Evolutionary conservation across 2,113 vertebrate genomes (phyloP).

Genomic region (Bungarus multicinctus): DNA sequence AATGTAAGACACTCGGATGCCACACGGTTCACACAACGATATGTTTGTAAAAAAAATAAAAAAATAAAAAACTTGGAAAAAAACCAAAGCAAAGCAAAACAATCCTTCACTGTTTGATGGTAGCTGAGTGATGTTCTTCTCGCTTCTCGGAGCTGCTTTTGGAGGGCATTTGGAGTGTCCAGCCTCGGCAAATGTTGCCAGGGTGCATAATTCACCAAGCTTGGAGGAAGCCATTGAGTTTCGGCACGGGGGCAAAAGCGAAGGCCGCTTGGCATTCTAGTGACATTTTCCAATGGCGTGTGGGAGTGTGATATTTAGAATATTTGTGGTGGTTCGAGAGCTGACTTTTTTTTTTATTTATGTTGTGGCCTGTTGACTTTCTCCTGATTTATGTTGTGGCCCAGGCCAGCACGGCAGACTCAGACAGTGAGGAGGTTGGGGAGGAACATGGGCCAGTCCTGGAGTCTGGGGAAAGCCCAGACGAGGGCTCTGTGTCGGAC

Average conservation of each 20-base stretch:
- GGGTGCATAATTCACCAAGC: neutral
- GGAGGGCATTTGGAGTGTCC: neutral
- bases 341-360: neutral
- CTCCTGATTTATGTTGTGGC: neutral
- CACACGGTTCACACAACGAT: too few relatives aligned
- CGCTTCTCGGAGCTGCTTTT: neutral
- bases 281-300: neutral
- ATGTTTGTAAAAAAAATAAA: too few relatives aligned
- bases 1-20: too few relatives aligned
- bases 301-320: neutral
- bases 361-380: neutral
- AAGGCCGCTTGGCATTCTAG: neutral
- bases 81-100: too few relatives aligned
- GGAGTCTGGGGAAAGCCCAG: too few relatives aligned
- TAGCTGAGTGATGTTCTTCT: neutral
- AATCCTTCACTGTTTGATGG: neutral
- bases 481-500: too few relatives aligned
- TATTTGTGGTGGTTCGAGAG: neutral
- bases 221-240: neutral
- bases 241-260: neutral
- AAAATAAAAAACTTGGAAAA: too few relatives aligned
- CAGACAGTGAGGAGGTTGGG: too few relatives aligned
- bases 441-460: too few relatives aligned
- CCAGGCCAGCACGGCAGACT: too few relatives aligned
- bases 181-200: neutral